These are phyloP conservation scores for Hiodon alosoides DNA, from an alignment of 2,113 vertebrate genomes.

Conservation along the genomic window DNA sequence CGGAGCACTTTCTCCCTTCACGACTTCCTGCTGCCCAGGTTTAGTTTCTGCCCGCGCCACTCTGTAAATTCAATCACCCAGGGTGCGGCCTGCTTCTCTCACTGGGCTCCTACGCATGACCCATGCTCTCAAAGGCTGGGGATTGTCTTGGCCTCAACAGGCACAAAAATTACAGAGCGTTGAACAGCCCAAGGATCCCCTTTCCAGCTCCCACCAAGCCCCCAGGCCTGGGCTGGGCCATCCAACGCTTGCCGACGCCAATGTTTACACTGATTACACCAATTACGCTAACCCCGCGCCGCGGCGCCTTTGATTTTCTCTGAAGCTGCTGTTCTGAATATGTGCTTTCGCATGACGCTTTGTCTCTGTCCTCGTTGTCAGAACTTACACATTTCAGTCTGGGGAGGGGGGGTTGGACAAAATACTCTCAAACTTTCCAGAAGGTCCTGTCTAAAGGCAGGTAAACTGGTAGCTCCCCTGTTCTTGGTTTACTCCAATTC, in stretches of 20 bases:
- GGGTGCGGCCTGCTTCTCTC: slow-evolving; percentile 47
- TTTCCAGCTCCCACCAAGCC: slow-evolving; percentile 55
- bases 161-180: slow-evolving; percentile 70
- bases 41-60: slow-evolving; percentile 1
- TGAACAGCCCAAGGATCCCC: slow-evolving; percentile 55
- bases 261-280: slow-evolving; percentile 70
- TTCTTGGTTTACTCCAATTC: too few species aligned
- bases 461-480: too few species aligned
- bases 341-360: background rate
- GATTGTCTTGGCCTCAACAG: slow-evolving; percentile 55
- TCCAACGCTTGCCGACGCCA: slow-evolving; percentile 62
- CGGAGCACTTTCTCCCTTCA: too few species aligned
- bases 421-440: too few species aligned
- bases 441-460: too few species aligned
- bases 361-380: background rate
- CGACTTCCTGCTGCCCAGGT: too few species aligned
- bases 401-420: too few species aligned
- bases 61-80: background rate
- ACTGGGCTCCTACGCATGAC: slow-evolving; percentile 50
- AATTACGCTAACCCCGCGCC: slow-evolving; percentile 51
- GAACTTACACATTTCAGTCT: too few species aligned
- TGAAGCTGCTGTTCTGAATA: background rate
- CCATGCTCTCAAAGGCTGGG: slow-evolving; percentile 58
- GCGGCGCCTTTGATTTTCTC: background rate
- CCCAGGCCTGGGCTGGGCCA: slow-evolving; percentile 69